Evolutionary conservation across 2,888 invertebrate species (phyloP).

Genomic region (Dolichopus griseipennis): DNA sequence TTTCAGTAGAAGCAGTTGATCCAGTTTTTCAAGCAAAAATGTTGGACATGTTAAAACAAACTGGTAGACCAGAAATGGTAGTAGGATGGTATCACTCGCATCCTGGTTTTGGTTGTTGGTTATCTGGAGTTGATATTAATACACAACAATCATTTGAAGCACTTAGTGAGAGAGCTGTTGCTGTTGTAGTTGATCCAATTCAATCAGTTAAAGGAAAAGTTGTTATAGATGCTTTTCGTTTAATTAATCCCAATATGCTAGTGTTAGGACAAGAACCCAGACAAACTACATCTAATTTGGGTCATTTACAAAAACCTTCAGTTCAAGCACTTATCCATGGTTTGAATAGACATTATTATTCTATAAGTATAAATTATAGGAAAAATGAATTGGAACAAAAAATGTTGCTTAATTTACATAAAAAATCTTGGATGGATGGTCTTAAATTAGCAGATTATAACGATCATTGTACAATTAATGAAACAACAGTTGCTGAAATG

Average conservation of each 20-base stretch:
- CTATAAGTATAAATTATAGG: constrained; percentile 97
- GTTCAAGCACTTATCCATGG: constrained; percentile 99
- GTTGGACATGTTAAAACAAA: constrained; percentile 97
- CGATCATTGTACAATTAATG: constrained; percentile 88
- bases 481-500: constrained; percentile 92
- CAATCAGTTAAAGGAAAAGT: constrained; percentile 98
- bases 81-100: constrained; percentile 98
- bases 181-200: constrained; percentile 98
- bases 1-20: constrained; percentile 98
- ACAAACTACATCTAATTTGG: constrained; percentile 97
- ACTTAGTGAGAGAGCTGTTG: constrained; percentile 93
- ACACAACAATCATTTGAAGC: constrained; percentile 99
- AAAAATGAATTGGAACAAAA: constrained; percentile 99
- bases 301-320: constrained; percentile 96
- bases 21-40: constrained; percentile 99
- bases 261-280: constrained; percentile 96
- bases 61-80: constrained; percentile 98
- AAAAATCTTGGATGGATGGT: constrained; percentile 98
- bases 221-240: constrained; percentile 98
- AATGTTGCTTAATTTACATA: constrained; percentile 96
- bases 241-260: constrained; percentile 99
- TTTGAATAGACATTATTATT: constrained; percentile 96
- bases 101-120: constrained; percentile 99
- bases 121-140: constrained; percentile 98
- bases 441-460: constrained; percentile 83